A percentile compares a stretch with the other conserved stretches of the same genome.
phyloP scores from a whole-genome alignment of 2,113 vertebrate species.

The Mobula hypostoma region DNA sequence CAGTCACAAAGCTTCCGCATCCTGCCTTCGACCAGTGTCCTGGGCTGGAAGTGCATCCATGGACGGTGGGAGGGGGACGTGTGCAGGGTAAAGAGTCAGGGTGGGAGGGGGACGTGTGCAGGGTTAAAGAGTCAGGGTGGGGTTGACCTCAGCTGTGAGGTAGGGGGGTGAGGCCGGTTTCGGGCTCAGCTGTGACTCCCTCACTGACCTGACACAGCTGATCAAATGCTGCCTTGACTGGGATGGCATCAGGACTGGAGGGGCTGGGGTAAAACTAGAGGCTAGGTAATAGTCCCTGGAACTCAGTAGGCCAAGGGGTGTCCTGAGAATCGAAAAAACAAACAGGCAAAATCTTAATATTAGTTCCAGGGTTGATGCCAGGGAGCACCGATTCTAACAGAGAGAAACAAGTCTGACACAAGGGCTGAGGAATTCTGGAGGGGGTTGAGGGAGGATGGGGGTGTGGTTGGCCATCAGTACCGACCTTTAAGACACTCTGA shows the following conservation, averaged over 20 bases:
- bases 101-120: too few relatives aligned
- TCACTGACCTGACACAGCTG: not conserved
- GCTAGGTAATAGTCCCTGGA: not conserved
- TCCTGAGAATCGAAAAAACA: not conserved
- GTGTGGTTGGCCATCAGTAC: too few relatives aligned
- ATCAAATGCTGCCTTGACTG: not conserved
- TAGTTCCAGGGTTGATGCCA: not conserved
- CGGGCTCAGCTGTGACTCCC: not conserved
- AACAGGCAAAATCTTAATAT: not conserved
- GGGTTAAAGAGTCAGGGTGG: too few relatives aligned
- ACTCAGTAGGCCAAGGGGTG: not conserved
- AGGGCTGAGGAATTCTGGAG: too few relatives aligned
- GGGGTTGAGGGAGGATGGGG: too few relatives aligned
- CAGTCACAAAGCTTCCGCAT: too few relatives aligned
- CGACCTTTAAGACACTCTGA: too few relatives aligned
- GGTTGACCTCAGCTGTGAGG: too few relatives aligned
- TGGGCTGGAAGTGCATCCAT: not conserved
- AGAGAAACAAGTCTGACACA: not conserved
- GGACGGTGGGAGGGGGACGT: not conserved
- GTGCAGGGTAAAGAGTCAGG: too few relatives aligned
- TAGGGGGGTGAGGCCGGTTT: not conserved
- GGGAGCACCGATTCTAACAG: not conserved
- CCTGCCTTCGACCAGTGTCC: not conserved
- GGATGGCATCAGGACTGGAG: too few relatives aligned
- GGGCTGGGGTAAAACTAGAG: too few relatives aligned